Evolutionary conservation across 2,797 vertebrate species (phyloP).

Genomic region (Anolis apletophallus): DNA sequence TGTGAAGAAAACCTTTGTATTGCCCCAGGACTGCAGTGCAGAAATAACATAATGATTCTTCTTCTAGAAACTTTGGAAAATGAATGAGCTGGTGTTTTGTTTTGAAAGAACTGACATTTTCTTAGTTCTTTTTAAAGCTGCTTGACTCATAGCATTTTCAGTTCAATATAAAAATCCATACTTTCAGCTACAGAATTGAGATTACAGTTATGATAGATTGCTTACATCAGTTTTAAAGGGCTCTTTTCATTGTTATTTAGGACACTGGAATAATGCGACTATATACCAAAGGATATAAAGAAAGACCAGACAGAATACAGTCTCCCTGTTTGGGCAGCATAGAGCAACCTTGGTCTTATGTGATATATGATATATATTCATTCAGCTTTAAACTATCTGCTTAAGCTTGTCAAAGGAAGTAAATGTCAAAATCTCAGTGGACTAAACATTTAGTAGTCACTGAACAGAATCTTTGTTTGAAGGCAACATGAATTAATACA

Average conservation of each 20-base stretch:
- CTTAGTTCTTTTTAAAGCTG: background rate
- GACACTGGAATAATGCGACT: background rate
- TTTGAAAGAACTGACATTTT: background rate
- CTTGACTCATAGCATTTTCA: background rate
- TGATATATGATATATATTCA: background rate
- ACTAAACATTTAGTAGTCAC: background rate
- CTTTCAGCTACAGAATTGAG: background rate
- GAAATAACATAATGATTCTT: constrained; percentile 1
- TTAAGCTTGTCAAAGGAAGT: background rate
- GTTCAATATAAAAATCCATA: background rate
- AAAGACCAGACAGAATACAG: background rate
- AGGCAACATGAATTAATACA: background rate
- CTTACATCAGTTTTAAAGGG: background rate
- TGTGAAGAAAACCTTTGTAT: too few species aligned
- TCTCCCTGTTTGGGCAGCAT: constrained; percentile 4
- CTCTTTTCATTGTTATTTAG: background rate
- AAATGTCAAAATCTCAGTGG: background rate
- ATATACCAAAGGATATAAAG: background rate
- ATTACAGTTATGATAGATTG: background rate
- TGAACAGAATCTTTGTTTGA: background rate
- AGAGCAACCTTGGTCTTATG: background rate
- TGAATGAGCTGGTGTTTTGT: constrained; percentile 17
- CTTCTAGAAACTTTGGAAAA: accelerated
- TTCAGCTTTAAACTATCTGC: background rate
- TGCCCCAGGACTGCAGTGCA: too few species aligned